Evolutionary conservation across 2,797 vertebrate species (phyloP).

Genomic region (Notamacropus eugenii): DNA sequence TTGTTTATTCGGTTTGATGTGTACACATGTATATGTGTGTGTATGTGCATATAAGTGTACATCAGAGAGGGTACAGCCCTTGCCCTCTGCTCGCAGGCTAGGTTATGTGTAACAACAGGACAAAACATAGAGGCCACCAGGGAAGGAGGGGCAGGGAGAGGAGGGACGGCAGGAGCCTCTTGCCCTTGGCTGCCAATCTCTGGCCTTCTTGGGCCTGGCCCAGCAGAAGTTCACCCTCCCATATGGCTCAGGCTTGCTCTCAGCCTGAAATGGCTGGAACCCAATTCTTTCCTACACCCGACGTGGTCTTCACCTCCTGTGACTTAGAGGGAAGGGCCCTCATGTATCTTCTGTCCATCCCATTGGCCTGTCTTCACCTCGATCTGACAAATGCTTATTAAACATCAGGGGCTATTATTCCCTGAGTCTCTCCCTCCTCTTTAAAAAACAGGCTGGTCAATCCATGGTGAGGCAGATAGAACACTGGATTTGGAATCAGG

Average conservation of each 20-base stretch:
- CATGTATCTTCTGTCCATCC: no score
- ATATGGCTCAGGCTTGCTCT: background rate
- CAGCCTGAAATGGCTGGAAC: background rate
- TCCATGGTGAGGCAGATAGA: background rate
- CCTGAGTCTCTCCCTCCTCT: background rate
- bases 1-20: no score
- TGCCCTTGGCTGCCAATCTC: background rate
- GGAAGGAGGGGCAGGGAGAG: background rate
- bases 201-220: background rate
- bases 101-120: background rate
- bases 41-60: background rate
- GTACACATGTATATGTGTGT: no score
- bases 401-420: background rate
- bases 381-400: background rate
- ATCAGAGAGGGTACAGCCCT: rapidly evolving
- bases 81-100: background rate
- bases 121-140: background rate
- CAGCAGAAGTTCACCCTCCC: background rate
- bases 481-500: background rate
- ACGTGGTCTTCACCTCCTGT: no score
- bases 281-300: background rate
- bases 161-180: background rate
- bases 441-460: background rate
- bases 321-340: background rate
- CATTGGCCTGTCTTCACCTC: background rate